Conservation (phyloP, 64 coral and sea anemone species). For the Cladopsammia gracilis region DNA sequence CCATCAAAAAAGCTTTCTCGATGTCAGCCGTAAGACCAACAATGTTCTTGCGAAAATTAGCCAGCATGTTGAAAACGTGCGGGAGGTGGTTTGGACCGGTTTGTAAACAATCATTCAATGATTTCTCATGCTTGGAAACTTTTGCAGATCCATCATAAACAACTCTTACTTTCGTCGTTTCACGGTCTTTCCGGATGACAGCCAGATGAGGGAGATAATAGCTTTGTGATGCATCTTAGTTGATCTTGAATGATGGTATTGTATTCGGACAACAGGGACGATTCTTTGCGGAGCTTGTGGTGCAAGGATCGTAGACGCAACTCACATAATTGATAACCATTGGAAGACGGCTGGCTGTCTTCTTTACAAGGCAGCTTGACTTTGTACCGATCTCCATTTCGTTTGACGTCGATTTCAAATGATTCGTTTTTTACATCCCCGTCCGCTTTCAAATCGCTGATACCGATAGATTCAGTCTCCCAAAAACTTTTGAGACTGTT, state of each 20-base stretch:
- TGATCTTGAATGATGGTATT: constrained; percentile 56
- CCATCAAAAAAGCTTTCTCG: constrained; percentile 70
- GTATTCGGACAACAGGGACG: constrained; percentile 2
- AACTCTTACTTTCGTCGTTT: constrained; percentile 41
- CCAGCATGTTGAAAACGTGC: constrained; percentile 18
- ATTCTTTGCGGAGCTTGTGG: not conserved
- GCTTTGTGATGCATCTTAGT: not conserved
- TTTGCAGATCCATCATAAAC: constrained; percentile 51
- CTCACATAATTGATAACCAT: not conserved
- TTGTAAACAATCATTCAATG: constrained; percentile 45
- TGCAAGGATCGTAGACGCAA: not conserved
- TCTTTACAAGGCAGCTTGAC: constrained; percentile 28
- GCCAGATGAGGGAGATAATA: constrained; percentile 48
- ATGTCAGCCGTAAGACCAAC: constrained; percentile 56
- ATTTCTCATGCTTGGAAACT: not conserved
- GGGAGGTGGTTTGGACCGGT: constrained; percentile 10
- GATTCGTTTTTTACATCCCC: not conserved
- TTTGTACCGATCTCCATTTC: not conserved
- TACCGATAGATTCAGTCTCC: constrained; percentile 23
- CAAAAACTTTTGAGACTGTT: constrained; percentile 23
- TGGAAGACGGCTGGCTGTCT: not conserved
- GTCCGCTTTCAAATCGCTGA: not conserved
- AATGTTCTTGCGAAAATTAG: constrained; percentile 23
- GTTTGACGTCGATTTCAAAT: constrained; percentile 21
- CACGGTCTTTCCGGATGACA: constrained; percentile 17